phyloP scores from a whole-genome alignment of 2,797 vertebrate genomes.

The Alauda arvensis region DNA sequence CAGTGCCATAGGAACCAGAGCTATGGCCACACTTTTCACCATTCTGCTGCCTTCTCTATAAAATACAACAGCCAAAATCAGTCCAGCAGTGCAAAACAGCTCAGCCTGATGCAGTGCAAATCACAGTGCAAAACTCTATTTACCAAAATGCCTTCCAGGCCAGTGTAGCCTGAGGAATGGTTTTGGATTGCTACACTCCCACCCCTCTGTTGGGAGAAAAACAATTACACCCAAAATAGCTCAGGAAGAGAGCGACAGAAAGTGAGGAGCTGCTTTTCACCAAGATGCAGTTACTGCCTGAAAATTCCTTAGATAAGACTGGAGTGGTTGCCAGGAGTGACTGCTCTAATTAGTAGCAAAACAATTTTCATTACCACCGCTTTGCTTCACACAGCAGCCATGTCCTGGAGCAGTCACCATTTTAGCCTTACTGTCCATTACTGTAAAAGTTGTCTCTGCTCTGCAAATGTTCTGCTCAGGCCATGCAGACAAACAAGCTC shows the following conservation, averaged over 20 bases:
- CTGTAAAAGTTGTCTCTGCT: background rate
- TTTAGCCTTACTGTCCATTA: background rate
- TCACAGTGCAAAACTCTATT: background rate
- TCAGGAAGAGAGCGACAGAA: background rate
- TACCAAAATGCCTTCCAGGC: background rate
- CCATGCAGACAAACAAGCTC: background rate
- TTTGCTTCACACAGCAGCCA: constrained; percentile 18
- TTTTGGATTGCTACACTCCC: background rate
- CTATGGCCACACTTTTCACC: background rate
- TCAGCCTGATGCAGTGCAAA: background rate
- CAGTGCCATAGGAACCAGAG: background rate
- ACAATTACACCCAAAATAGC: background rate
- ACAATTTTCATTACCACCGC: background rate
- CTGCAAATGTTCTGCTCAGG: background rate
- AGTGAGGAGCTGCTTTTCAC: constrained; percentile 17
- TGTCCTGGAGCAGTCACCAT: background rate
- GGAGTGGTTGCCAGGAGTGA: constrained; percentile 35
- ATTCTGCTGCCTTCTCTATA: background rate
- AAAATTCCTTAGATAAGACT: constrained; percentile 23
- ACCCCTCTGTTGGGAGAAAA: background rate
- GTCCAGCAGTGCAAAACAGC: background rate
- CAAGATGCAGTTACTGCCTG: background rate
- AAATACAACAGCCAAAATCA: background rate
- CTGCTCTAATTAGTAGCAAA: constrained; percentile 39
- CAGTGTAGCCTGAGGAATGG: background rate